Evolutionary conservation across 2,888 invertebrate genomes (phyloP), one percentile per base, ranked within the genome.

Genomic region (Loripinus fragilis): DNA sequence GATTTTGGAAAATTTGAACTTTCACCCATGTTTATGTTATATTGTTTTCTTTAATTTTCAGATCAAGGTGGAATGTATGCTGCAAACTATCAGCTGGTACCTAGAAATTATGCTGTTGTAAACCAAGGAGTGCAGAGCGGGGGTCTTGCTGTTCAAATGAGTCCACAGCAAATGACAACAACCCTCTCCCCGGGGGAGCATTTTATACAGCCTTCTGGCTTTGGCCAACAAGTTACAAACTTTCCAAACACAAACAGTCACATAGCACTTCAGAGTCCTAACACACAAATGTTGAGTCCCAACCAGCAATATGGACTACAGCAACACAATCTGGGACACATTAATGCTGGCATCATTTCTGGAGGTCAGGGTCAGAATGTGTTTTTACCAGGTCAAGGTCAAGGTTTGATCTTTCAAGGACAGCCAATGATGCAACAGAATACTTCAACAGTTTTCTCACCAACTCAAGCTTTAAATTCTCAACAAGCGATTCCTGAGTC

Each of bases 1-100:
- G n/a, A n/a, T n/a, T n/a, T n/a, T n/a, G n/a, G n/a, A n/a, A n/a
- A n/a, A n/a, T n/a, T n/a, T n/a, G n/a, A n/a, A n/a, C n/a, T n/a
- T n/a, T n/a, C n/a, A n/a, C n/a, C n/a, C n/a, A n/a, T n/a, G n/a
- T n/a, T n/a, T n/a, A n/a, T n/a, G n/a, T n/a, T n/a, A n/a, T n/a
- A n/a, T n/a, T n/a, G n/a, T n/a, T n/a, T n/a, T n/a, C n/a, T n/a
- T n/a, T n/a, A n/a, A n/a, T n/a, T 55, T 80, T 10, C 67, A 80
- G 80, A 76, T 28, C 76, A 60, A 3, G 64, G 83, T 64, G 77
- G 80, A 33, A 25, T 83, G 52, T 80, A 76, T 71, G 70, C 85
- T 68, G 74, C 75, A 73, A 86, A 76, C 65, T 85, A 76, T 64
- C 85, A 85, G 64, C 81, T 85, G 64, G 73, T 83, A 35, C 86